phyloP scores from a whole-genome alignment of 2,888 invertebrate genomes.

The Lutraria lutraria region DNA sequence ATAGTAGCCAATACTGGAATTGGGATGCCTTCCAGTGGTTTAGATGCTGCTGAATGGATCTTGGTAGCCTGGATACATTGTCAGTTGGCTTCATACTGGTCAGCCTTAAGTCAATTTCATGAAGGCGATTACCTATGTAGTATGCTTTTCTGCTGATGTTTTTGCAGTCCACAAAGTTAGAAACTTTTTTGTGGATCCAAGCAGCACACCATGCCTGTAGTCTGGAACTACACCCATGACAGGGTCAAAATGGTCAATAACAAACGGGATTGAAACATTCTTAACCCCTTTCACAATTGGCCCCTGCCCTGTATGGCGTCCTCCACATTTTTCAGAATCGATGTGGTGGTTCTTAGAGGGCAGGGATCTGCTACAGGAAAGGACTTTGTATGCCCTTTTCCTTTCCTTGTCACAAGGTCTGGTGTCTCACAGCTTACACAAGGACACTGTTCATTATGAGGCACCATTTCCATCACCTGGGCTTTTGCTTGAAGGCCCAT shows the following conservation, averaged over 20 bases:
- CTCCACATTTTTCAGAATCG: too few species aligned
- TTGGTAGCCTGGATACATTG: too few species aligned
- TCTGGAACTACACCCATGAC: constrained; percentile 49
- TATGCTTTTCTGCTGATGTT: neutral
- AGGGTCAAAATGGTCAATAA: constrained; percentile 28
- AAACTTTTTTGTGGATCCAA: constrained; percentile 43
- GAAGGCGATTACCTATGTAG: constrained; percentile 35
- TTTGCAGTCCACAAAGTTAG: constrained; percentile 19
- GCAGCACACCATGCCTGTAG: constrained; percentile 49
- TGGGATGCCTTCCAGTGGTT: too few species aligned
- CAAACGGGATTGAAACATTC: constrained; percentile 10
- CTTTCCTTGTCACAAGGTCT: too few species aligned
- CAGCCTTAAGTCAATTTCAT: constrained; percentile 42
- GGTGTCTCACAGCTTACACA: too few species aligned
- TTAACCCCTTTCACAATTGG: constrained; percentile 33
- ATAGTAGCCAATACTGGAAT: too few species aligned
- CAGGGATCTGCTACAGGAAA: too few species aligned
- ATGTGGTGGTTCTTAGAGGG: too few species aligned
- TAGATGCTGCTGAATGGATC: too few species aligned
- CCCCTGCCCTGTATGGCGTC: constrained; percentile 36
- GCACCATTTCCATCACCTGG: too few species aligned
- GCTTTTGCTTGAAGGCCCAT: constrained; percentile 35
- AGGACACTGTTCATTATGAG: too few species aligned
- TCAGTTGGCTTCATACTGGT: neutral
- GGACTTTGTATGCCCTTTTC: too few species aligned